These are phyloP conservation scores for Gallinago nigripennis DNA, from an alignment of 2,797 vertebrate genomes.

Conservation along the genomic window DNA sequence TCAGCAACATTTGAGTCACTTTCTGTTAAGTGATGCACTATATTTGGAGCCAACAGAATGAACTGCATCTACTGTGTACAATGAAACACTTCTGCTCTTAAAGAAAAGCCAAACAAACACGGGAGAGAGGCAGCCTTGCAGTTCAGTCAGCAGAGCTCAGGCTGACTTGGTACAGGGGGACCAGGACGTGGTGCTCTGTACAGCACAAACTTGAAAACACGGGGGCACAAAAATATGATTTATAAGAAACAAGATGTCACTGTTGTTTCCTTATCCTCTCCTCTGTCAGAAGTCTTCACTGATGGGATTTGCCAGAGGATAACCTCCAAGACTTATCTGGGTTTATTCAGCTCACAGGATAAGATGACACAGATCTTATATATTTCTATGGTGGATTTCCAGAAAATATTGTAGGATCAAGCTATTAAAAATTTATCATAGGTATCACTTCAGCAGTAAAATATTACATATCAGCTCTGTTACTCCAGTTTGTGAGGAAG, in stretches of 20 bases:
- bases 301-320: background rate
- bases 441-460: background rate
- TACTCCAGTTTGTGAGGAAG: background rate
- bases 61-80: background rate
- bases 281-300: background rate
- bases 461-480: background rate
- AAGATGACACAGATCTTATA: background rate
- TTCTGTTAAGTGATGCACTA: rapidly evolving
- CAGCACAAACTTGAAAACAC: background rate
- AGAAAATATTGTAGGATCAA: background rate
- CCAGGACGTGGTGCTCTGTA: rapidly evolving
- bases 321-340: background rate
- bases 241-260: background rate
- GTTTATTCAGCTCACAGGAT: background rate
- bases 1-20: background rate
- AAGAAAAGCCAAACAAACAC: background rate
- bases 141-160: background rate
- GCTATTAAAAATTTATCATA: background rate
- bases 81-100: background rate
- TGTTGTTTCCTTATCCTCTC: background rate
- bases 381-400: background rate
- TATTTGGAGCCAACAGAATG: background rate
- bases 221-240: rapidly evolving
- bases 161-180: background rate
- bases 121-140: background rate